Evolutionary conservation across 1,140 invertebrate species (phyloP), one percentile per base, ranked within the genome.

Genomic region (Drosophila watanabei): DNA sequence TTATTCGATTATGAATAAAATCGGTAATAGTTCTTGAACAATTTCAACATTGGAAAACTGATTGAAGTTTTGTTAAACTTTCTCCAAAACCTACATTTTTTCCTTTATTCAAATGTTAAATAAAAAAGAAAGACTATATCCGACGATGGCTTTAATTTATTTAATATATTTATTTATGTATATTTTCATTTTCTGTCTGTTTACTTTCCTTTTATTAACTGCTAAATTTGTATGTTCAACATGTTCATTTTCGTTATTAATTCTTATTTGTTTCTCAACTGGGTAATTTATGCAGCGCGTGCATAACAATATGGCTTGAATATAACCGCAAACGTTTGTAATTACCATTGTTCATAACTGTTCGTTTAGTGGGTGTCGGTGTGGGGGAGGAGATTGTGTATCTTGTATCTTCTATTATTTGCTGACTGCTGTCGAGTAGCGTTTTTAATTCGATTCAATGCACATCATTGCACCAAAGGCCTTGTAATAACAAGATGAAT

Each of bases 221-320:
- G 81, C 85, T 88, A 89, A 70, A 72, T 88, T 87, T 89, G 85
- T 88, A 89, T 88, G 86, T 90, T 89, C 86, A 89, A 89, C 85
- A 89, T 89, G n/a, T 85, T 90, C 49, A 71, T 59, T 89, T 88
- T 68, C 54, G 80, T 88, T 88, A 62, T 87, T 83, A 80, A 88
- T 77, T 89, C 28, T 61, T 72, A 59, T 87, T 73, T 72, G 39
- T 72, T 56, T 75, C 52, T 87, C 79, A 89, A 89, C 85, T 89
- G 85, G 82, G 56, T 89, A 72, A 75, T 85, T 81, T 69, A 90
- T 89, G 86, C 85, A 85, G 77, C 73, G 79, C 60, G 69, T 78
- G 86, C 85, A 90, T 88, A 88, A 88, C 85, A 88, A 88, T 88
- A 90, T 89, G 85, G 85, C 85, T 79, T 90, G 82, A 89, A 89